Evolutionary conservation across 2,113 vertebrate species (phyloP), one percentile per base, ranked within the genome.

Genomic region (Rostratula benghalensis): DNA sequence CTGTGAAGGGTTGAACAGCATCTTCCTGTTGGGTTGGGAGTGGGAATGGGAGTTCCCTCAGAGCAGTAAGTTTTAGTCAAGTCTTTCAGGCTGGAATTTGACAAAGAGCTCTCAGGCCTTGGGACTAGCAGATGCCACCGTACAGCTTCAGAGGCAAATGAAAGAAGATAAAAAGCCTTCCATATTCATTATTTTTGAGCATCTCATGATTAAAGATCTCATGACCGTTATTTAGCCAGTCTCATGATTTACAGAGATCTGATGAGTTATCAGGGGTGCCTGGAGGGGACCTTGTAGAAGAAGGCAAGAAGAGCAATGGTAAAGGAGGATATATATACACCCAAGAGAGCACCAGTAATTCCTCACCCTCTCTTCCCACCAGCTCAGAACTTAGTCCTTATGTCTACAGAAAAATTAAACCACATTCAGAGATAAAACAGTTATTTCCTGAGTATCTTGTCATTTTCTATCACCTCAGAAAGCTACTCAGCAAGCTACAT

Each of bases 151-250:
- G 57, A 56, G 31, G 14, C 83, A 84, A 91, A 83, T 65, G 50
- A 76, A 77, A 70, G 13, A 59, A 84, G 61, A 73, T 54, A 30
- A 69, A 87, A 88, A 50, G 17, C 35, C 35, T 93, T 30, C 35
- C 22, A 30, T 17, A 1, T 89, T 82, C 7, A 5, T 68, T 68
- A 35, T 89, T 56, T 91, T 68, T 22, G n/a, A 93, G 20, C 35
- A 69, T 79, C 35, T 91, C 30, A 21, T 91, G 67, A 57, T 75
- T 87, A 46, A 94, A 89, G n/a, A 39, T 78, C 56, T 83, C 85
- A 59, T 64, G 39, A 74, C 30, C 20, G 46, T 89, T 75, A 57
- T 68, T 73, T 78, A 70, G 14, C 31, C 41, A 71, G 69, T 89
- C 74, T 68, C 61, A 57, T 13, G 41, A 61, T 69, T 79, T 94